Evolutionary conservation across 1,140 invertebrate species (phyloP).

Genomic region (Calliopsis andreniformis): DNA sequence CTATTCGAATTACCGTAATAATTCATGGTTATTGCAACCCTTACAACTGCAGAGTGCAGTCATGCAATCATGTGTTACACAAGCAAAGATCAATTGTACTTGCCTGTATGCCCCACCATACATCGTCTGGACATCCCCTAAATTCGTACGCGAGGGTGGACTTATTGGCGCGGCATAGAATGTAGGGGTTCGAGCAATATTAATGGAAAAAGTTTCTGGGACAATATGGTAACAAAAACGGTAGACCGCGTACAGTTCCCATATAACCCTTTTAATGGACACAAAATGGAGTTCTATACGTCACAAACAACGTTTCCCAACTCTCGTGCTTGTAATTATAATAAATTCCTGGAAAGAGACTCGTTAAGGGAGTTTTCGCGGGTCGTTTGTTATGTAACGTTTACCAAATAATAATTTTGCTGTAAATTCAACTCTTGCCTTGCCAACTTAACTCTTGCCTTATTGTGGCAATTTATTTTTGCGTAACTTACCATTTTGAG

Average conservation of each 20-base stretch:
- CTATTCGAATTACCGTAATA: constrained; percentile 35
- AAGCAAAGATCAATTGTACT: constrained; percentile 48
- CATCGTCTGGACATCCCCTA: constrained; percentile 49
- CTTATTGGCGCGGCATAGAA: constrained; percentile 46
- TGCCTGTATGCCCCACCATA: constrained; percentile 27
- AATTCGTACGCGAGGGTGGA: constrained; percentile 51
- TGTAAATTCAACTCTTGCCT: too few species aligned
- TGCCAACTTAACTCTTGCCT: too few species aligned
- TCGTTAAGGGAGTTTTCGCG: not conserved
- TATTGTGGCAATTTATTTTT: not conserved
- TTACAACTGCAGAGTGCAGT: constrained; percentile 15
- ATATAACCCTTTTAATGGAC: constrained; percentile 44
- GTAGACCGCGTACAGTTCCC: constrained; percentile 21
- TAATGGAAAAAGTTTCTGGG: constrained; percentile 56
- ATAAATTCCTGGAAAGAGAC: constrained; percentile 5
- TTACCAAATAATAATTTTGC: not conserved
- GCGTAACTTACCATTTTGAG: too few species aligned
- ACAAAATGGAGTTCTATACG: constrained; percentile 28
- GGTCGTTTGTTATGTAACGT: not conserved
- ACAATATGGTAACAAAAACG: constrained; percentile 40
- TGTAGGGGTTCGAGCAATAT: constrained; percentile 28
- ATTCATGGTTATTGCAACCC: constrained; percentile 45
- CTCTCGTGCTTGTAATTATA: constrained; percentile 32
- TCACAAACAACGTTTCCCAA: not conserved
- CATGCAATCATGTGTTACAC: constrained; percentile 42